Evolutionary conservation across 1,140 invertebrate genomes (phyloP).

Genomic region (Plectrocnemia conspersa): DNA sequence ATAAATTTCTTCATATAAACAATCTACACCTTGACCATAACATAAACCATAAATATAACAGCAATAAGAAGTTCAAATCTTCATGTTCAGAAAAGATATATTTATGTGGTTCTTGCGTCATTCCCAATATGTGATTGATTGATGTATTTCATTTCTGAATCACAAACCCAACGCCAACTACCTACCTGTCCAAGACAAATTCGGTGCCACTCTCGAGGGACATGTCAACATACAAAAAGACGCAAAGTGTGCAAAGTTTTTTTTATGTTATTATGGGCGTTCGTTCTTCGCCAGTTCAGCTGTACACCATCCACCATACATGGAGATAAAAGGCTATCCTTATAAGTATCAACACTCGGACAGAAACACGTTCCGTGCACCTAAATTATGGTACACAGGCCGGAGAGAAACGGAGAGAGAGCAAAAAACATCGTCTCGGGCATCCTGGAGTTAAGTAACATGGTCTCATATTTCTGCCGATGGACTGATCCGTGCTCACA

Average conservation of each 20-base stretch:
- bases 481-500: background rate
- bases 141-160: too few species aligned
- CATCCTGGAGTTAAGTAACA: conserved; percentile 17
- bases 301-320: conserved; percentile 15
- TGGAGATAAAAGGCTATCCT: conserved; percentile 19
- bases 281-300: background rate
- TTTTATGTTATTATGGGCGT: background rate
- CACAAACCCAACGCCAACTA: too few species aligned
- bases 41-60: too few species aligned
- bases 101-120: too few species aligned
- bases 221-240: background rate
- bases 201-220: too few species aligned
- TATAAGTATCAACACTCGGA: conserved; percentile 21
- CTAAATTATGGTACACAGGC: conserved; percentile 17
- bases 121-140: too few species aligned
- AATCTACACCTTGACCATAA: too few species aligned
- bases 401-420: conserved; percentile 7
- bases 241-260: background rate
- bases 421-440: conserved; percentile 5
- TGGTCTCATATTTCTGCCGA: conserved; percentile 19
- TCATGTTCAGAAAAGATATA: too few species aligned
- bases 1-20: too few species aligned
- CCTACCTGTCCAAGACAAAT: too few species aligned
- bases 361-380: conserved; percentile 21
- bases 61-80: too few species aligned